These are phyloP conservation scores for Drosophila neonasuta DNA, from an alignment of 2,888 invertebrate genomes.

Conservation along the genomic window DNA sequence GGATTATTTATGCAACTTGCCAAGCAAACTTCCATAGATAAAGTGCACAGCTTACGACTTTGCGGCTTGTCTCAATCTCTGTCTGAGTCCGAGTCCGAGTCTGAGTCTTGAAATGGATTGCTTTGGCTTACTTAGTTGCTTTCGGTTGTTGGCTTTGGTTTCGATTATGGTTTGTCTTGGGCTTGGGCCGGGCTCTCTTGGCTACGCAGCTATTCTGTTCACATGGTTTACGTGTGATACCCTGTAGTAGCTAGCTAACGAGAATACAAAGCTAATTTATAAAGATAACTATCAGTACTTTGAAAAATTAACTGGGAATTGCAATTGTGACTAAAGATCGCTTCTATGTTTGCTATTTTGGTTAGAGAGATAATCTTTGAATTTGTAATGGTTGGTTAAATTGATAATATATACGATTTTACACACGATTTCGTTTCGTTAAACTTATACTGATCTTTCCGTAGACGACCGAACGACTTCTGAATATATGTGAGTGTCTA, in stretches of 20 bases:
- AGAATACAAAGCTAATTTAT: background rate
- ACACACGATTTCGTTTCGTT: no score
- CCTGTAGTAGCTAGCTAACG: background rate
- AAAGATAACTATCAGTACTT: no score
- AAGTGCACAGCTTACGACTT: constrained; percentile 55
- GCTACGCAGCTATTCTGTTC: constrained; percentile 36
- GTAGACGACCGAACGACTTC: no score
- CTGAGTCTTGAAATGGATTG: constrained; percentile 26
- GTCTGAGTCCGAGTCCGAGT: constrained; percentile 7
- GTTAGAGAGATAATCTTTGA: no score
- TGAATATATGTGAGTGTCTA: no score
- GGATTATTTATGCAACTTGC: constrained; percentile 75
- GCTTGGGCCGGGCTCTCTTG: constrained; percentile 22
- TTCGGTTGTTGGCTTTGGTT: constrained; percentile 13
- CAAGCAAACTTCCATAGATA: constrained; percentile 71
- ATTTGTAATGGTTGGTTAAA: no score
- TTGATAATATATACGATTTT: no score
- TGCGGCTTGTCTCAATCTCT: constrained; percentile 24
- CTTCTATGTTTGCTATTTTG: no score
- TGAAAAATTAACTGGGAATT: no score
- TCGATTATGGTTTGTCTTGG: constrained; percentile 22
- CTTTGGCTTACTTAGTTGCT: constrained; percentile 40
- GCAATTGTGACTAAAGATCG: no score
- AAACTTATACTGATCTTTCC: no score
- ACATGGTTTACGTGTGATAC: constrained; percentile 35